These are phyloP conservation scores for Trissoscelio sp. DNA, from an alignment of 2,888 invertebrate species.

Conservation along the genomic window DNA sequence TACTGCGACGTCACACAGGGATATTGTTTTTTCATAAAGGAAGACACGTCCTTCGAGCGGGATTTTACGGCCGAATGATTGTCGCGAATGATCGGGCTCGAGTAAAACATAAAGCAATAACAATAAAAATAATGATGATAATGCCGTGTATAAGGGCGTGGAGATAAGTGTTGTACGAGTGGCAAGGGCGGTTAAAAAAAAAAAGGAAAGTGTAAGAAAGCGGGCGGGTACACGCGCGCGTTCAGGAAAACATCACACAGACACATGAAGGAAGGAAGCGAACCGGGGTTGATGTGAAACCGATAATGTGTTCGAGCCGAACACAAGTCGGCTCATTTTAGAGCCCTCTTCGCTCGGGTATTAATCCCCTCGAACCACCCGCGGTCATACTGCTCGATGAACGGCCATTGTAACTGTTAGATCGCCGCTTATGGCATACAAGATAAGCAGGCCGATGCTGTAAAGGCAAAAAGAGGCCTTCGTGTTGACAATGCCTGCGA, in stretches of 20 bases:
- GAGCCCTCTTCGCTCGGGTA: conserved; percentile 41
- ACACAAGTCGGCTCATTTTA: conserved; percentile 54
- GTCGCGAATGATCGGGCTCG: conserved; percentile 23
- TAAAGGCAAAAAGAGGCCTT: conserved; percentile 2
- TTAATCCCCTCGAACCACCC: conserved; percentile 52
- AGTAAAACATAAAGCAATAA: conserved; percentile 37
- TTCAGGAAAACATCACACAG: neutral
- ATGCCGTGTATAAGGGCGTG: conserved; percentile 5
- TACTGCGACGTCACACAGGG: too few species aligned
- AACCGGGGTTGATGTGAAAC: conserved; percentile 81
- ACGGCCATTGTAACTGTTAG: conserved; percentile 55
- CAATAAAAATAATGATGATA: conserved; percentile 34
- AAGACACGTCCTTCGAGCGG: conserved; percentile 9
- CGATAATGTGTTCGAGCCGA: conserved; percentile 79
- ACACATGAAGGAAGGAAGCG: conserved; percentile 70
- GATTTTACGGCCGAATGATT: conserved; percentile 33
- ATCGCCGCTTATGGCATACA: conserved; percentile 30
- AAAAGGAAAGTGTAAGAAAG: conserved; percentile 26
- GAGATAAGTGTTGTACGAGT: conserved; percentile 51
- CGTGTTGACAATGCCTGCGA: conserved; percentile 12
- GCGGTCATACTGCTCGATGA: conserved; percentile 30
- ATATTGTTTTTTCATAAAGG: conserved; percentile 27
- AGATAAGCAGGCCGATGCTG: conserved; percentile 38
- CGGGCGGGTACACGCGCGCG: neutral
- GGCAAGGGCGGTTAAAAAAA: conserved; percentile 39